Evolutionary conservation across 2,888 invertebrate genomes (phyloP), one percentile per base, ranked within the genome.

Genomic region (Uloborus plumipes): DNA sequence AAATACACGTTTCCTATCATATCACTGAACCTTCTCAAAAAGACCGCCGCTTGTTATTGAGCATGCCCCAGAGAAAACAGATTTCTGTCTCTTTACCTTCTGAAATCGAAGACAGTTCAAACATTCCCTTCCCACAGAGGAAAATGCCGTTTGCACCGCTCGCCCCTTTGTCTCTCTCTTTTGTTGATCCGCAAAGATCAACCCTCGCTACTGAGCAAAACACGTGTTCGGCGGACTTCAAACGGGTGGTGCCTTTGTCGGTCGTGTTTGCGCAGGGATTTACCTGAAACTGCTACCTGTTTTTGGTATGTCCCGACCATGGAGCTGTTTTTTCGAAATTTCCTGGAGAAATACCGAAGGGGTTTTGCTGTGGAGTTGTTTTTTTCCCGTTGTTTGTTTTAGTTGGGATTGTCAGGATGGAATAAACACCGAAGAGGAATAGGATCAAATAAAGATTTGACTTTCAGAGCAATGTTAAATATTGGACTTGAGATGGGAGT

Each of bases 161-260:
- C 66, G 22, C 9, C n/a, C n/a, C n/a, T 26, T 51, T 18, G 59
- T 59, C 66, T 65, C 59, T 15, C 65, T 39, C 62, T 62, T 62
- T 51, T 49, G 14, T 22, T 69, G 69, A 62, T 76, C 55, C 20
- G 39, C 47, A 39, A 20, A 50, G 65, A 71, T 47, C 26, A 49
- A 39, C 66, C 31, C 69, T 4, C 22, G 31, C 51, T 20, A 49
- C 26, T 71, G 65, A 66, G 55, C 15, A 72, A 51, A 78, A 72
- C 72, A 78, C 66, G 78, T 47, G 50, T 72, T 58, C 78, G 78
- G 78, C 26, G 7, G 16, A 78, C 72, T 47, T 78, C 78, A 78
- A 78, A 78, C 47, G 50, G 13, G 18, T 20, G 51, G 13, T 50
- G 11, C 67, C 71, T 51, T 50, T 62, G 15, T 22, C 47, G 71